Evolutionary conservation across 1,140 invertebrate species (phyloP).

Genomic region (Aphidius ervi): DNA sequence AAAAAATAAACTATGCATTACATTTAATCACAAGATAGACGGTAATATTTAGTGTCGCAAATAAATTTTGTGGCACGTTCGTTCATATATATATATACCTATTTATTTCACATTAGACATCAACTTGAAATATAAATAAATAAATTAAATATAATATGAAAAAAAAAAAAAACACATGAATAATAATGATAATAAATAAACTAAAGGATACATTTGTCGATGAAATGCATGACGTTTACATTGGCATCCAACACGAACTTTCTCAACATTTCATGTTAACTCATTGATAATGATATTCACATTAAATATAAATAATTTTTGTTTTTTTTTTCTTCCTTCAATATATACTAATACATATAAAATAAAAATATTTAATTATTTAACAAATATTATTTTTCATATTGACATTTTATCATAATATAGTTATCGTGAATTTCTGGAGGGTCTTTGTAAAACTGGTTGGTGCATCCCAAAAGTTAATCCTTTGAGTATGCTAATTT

Average conservation of each 20-base stretch:
- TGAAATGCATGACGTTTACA: constrained; percentile 12
- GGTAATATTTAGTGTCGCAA: constrained; percentile 15
- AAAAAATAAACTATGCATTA: not conserved
- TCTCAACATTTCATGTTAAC: constrained; percentile 9
- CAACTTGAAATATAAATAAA: not conserved
- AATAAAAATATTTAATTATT: too few species aligned
- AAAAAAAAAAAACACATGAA: not conserved
- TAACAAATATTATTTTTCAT: too few species aligned
- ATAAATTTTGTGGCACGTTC: constrained; percentile 13
- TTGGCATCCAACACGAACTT: constrained; percentile 6
- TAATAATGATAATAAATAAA: not conserved
- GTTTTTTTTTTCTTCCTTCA: constrained; percentile 45
- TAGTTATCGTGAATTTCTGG: constrained; percentile 47
- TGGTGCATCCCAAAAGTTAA: constrained; percentile 38
- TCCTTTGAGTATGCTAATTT: constrained; percentile 49
- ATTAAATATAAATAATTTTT: not conserved
- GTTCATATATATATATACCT: too few species aligned
- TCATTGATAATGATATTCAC: not conserved
- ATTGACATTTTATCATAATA: constrained; percentile 48
- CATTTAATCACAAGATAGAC: constrained; percentile 15
- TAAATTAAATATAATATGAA: not conserved
- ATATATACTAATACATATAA: too few species aligned
- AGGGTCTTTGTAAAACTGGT: constrained; percentile 5
- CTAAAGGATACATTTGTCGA: constrained; percentile 4
- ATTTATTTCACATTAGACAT: too few species aligned